Evolutionary conservation across 2,113 vertebrate species (phyloP).

Genomic region (Barbus barbus): DNA sequence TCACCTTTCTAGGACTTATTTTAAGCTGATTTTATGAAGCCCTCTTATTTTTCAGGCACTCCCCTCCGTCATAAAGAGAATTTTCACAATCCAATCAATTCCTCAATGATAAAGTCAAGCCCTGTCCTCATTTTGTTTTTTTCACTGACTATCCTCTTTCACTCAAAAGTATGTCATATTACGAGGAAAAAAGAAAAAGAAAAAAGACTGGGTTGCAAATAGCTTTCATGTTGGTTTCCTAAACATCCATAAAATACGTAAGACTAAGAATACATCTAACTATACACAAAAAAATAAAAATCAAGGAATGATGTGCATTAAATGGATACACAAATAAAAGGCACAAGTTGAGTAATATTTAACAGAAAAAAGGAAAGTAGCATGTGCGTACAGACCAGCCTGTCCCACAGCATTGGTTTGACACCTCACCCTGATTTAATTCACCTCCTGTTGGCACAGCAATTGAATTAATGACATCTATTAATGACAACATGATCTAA

Average conservation of each 20-base stretch:
- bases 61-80: background rate
- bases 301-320: no score
- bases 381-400: background rate
- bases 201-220: background rate
- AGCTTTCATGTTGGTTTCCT: background rate
- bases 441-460: background rate
- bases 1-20: background rate
- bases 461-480: background rate
- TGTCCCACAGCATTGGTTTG: background rate
- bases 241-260: background rate
- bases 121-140: background rate
- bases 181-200: no score
- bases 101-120: background rate
- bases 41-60: background rate
- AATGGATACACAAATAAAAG: background rate
- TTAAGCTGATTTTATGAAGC: background rate
- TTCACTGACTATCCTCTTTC: background rate
- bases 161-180: background rate
- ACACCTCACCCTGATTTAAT: slow-evolving; percentile 9
- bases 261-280: background rate
- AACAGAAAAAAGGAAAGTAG: background rate
- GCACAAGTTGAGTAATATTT: background rate
- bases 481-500: background rate
- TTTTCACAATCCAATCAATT: background rate
- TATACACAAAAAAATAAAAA: background rate